A percentile compares a stretch with the other conserved stretches of the same genome.
These are phyloP conservation scores for Diplodus puntazzo DNA, from an alignment of 2,797 vertebrate genomes.

Conservation along the genomic window DNA sequence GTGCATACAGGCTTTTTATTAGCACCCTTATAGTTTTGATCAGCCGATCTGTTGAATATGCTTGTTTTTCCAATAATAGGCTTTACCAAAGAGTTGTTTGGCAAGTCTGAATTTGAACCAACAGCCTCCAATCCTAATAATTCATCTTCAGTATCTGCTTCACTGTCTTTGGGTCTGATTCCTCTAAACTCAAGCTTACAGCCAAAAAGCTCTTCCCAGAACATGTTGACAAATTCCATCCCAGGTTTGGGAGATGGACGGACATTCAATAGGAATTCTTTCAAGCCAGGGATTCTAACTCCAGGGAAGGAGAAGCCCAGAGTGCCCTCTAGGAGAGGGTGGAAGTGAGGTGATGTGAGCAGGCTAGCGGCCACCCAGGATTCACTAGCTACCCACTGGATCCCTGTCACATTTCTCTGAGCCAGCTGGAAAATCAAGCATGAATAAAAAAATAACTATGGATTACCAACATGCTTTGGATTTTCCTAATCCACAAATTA, in stretches of 20 bases:
- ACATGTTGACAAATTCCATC: conserved; percentile 80
- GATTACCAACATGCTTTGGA: not conserved
- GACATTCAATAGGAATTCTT: conserved; percentile 77
- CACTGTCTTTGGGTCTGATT: not conserved
- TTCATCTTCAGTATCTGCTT: not conserved
- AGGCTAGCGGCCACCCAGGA: conserved; percentile 83
- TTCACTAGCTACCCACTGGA: conserved; percentile 88
- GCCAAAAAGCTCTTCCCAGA: conserved; percentile 83
- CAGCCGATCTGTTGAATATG: not conserved
- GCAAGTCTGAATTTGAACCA: not conserved
- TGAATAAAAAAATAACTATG: not conserved
- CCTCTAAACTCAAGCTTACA: conserved; percentile 51
- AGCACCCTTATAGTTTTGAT: conserved; percentile 58
- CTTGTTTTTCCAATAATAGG: not conserved
- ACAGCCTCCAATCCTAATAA: not conserved
- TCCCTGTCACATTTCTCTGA: conserved; percentile 74
- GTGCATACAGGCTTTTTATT: conserved; percentile 51
- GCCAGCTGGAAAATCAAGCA: conserved; percentile 51
- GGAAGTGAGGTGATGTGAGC: conserved; percentile 70
- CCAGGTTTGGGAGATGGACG: conserved; percentile 75
- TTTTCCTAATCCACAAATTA: not conserved
- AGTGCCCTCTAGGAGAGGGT: conserved; percentile 75
- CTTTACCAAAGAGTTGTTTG: not conserved
- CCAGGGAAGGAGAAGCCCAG: conserved; percentile 84
- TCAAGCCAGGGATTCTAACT: conserved; percentile 76